A percentile compares a stretch with the other conserved stretches of the same genome.
phyloP scores from a whole-genome alignment of 2,888 invertebrate genomes.

The Acrocera orbiculus region DNA sequence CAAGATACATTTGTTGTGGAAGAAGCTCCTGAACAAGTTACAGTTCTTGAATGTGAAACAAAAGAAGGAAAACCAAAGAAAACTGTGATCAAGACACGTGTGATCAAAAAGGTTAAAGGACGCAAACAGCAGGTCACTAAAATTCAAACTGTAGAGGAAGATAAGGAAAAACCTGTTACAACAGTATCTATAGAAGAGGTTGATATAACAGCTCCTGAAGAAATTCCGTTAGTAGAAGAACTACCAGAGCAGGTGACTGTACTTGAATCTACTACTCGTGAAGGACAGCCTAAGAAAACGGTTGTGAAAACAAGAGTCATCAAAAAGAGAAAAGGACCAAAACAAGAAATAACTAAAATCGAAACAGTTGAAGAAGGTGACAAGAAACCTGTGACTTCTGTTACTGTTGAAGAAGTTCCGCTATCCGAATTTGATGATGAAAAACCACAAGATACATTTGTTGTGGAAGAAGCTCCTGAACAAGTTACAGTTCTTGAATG shows the following conservation, averaged over 20 bases:
- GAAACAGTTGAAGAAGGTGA: constrained; percentile 25
- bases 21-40: constrained; percentile 15
- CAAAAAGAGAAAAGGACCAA: no score
- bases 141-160: constrained; percentile 22
- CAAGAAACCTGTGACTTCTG: constrained; percentile 18
- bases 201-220: constrained; percentile 9
- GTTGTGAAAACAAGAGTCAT: constrained; percentile 21
- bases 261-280: constrained; percentile 12
- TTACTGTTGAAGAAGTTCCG: constrained; percentile 18
- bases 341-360: constrained; percentile 24
- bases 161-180: constrained; percentile 17
- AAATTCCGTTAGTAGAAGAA: constrained; percentile 17
- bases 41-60: constrained; percentile 22
- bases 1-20: constrained; percentile 20
- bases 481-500: constrained; percentile 10
- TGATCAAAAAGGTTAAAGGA: constrained; percentile 17
- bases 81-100: constrained; percentile 8
- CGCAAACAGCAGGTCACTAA: constrained; percentile 26
- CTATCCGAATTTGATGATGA: constrained; percentile 4
- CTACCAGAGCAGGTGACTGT: constrained; percentile 20
- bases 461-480: constrained; percentile 16
- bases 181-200: constrained; percentile 14
- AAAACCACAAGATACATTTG: no score
- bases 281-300: constrained; percentile 19
- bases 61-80: constrained; percentile 17